A percentile compares a stretch with the other conserved stretches of the same genome.
These are phyloP conservation scores for Pollenia labialis DNA, from an alignment of 2,888 invertebrate species.

Conservation along the genomic window DNA sequence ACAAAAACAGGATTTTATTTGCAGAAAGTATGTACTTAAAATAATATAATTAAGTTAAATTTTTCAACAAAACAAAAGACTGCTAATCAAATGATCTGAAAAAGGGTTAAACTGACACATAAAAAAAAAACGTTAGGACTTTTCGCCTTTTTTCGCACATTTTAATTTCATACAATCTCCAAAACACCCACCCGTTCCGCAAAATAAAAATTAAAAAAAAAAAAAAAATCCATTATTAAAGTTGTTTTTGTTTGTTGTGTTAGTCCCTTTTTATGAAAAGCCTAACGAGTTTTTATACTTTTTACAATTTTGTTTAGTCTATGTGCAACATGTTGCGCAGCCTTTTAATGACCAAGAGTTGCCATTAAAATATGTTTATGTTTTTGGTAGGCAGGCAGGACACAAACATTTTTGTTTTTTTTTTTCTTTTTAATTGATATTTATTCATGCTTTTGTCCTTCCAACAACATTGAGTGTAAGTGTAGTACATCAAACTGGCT, in stretches of 20 bases:
- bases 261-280: slow-evolving; percentile 20
- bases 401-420: slow-evolving; percentile 5
- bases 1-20: neutral
- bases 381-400: neutral
- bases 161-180: slow-evolving; percentile 1
- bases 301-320: slow-evolving; percentile 19
- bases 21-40: neutral
- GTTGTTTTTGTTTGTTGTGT: slow-evolving; percentile 13
- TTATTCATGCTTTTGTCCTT: slow-evolving; percentile 4
- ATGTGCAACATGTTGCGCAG: slow-evolving; percentile 70
- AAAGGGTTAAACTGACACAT: neutral
- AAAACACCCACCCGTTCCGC: neutral
- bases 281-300: slow-evolving; percentile 37
- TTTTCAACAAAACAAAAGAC: neutral
- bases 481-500: slow-evolving; percentile 8
- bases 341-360: slow-evolving; percentile 63
- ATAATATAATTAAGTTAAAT: slow-evolving; percentile 25
- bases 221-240: slow-evolving; percentile 15
- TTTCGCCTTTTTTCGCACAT: slow-evolving; percentile 4
- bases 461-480: slow-evolving; percentile 19
- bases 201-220: neutral
- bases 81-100: slow-evolving; percentile 18
- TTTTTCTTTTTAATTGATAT: neutral
- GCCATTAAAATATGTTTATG: slow-evolving; percentile 58
- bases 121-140: neutral